Evolutionary conservation across 2,797 vertebrate species (phyloP).

Genomic region (Ataeniobius toweri): DNA sequence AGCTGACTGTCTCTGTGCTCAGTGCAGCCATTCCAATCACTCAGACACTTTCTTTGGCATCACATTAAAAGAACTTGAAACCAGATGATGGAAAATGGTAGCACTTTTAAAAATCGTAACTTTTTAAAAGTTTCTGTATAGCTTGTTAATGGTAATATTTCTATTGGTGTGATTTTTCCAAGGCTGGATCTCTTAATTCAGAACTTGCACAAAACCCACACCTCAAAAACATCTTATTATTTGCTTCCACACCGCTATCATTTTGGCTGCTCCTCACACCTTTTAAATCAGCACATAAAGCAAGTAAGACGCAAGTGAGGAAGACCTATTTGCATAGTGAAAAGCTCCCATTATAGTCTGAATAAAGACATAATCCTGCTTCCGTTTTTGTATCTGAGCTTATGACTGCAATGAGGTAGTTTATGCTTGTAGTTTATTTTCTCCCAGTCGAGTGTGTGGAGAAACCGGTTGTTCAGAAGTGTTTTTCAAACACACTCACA

Average conservation of each 20-base stretch:
- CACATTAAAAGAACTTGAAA: not conserved
- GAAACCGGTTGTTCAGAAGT: not conserved
- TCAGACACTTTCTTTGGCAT: not conserved
- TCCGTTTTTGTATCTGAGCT: constrained; percentile 21
- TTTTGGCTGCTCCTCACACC: not conserved
- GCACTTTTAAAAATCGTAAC: not conserved
- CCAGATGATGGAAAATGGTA: not conserved
- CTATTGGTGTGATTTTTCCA: not conserved
- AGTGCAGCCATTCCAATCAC: not conserved
- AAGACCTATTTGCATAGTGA: not conserved
- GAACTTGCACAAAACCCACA: not conserved
- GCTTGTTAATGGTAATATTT: not conserved
- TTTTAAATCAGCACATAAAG: not conserved
- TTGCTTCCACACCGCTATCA: no score
- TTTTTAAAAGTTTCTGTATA: not conserved
- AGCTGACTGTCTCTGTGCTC: no score
- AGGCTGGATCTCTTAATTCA: not conserved
- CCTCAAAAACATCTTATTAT: not conserved
- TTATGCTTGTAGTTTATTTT: constrained; percentile 10
- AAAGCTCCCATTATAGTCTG: constrained; percentile 31
- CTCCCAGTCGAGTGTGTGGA: not conserved
- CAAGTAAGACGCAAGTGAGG: not conserved
- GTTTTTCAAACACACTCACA: not conserved
- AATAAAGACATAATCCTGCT: constrained; percentile 44
- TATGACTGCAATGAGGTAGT: constrained; percentile 18